Evolutionary conservation across 1,140 invertebrate genomes (phyloP), one percentile per base, ranked within the genome.

Genomic region (Coenobita brevimanus): DNA sequence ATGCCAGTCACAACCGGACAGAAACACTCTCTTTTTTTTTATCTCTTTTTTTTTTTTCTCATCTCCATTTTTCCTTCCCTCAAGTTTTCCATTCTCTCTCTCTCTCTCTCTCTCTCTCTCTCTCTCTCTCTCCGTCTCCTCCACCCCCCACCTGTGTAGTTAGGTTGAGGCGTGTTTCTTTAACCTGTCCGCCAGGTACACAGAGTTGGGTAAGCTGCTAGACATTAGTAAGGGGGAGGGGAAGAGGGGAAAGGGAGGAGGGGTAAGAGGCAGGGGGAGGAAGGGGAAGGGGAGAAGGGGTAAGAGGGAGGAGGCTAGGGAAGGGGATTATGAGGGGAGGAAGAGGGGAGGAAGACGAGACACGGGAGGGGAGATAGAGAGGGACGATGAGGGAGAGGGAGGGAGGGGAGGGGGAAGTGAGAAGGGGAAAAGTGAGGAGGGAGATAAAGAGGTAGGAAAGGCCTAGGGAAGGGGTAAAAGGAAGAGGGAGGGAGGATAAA

Each of bases 201-300:
- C 21, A 21, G 60, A 62, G 27, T 62, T 62, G 2, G 21, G 17
- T 62, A 3, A 33, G 3, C 2, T 71, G 3, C 38, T 8, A 78
- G 6, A 21, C 3, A 33, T n/a, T 46, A 13, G 41, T 71, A 69
- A 46, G 71, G 84, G 86, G 38, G 76, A 64, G 71, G 62, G 86
- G 73, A 69, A 62, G 76, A 78, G 83, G 81, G 79, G 71, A 81
- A 50, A 81, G 81, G 88, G 84, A 54, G 81, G 60, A 81, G 57
- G 36, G 57, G n/a, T 17, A 36, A 36, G 17, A 21, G n/a, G 60
- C 8, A 15, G 15, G 6, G 21, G 62, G 36, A 43, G 24, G 81
- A 46, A 33, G 46, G 57, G 33, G 33, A 30, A 27, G 36, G 46
- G 30, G 69, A 27, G 82, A 54, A 17, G 21, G 60, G 50, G 36